A percentile compares a stretch with the other conserved stretches of the same genome.
Conservation (phyloP, 2,797 vertebrate genomes). For the Acridotheres tristis region DNA sequence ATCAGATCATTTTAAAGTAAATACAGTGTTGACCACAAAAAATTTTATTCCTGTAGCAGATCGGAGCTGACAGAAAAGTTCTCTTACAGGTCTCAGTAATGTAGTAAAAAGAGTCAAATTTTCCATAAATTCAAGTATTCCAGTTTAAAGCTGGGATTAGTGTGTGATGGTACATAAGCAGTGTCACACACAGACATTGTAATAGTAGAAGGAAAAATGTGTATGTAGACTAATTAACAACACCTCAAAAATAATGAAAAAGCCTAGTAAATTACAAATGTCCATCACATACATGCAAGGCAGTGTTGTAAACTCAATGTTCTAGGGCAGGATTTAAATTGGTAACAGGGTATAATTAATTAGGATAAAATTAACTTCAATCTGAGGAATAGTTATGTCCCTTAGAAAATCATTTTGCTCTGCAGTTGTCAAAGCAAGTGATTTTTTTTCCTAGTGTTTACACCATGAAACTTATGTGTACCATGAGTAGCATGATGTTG, state of each 20-base stretch:
- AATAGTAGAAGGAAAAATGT: not conserved
- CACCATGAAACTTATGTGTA: not conserved
- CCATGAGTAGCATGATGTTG: not conserved
- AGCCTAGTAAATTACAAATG: not conserved
- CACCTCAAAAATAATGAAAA: not conserved
- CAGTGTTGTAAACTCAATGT: not conserved
- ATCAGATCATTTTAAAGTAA: not conserved
- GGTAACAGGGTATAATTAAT: slow-evolving; percentile 12
- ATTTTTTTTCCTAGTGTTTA: not conserved
- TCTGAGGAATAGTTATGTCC: not conserved
- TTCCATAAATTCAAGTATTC: not conserved
- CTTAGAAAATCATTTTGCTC: slow-evolving; percentile 28
- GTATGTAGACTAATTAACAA: not conserved
- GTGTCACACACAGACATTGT: not conserved
- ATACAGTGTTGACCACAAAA: not conserved
- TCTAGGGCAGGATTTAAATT: slow-evolving; percentile 30
- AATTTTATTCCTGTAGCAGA: not conserved
- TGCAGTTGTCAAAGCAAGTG: not conserved
- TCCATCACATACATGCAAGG: not conserved
- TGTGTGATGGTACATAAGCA: not conserved
- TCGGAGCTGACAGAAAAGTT: not conserved
- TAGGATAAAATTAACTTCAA: slow-evolving; percentile 20
- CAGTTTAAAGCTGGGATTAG: not conserved
- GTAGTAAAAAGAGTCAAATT: not conserved
- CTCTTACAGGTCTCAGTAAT: not conserved